Percentiles rank a stretch among this genome's conserved stretches.
Evolutionary conservation across 1,140 invertebrate species (phyloP).

Genomic region (Ceratina calcarata): DNA sequence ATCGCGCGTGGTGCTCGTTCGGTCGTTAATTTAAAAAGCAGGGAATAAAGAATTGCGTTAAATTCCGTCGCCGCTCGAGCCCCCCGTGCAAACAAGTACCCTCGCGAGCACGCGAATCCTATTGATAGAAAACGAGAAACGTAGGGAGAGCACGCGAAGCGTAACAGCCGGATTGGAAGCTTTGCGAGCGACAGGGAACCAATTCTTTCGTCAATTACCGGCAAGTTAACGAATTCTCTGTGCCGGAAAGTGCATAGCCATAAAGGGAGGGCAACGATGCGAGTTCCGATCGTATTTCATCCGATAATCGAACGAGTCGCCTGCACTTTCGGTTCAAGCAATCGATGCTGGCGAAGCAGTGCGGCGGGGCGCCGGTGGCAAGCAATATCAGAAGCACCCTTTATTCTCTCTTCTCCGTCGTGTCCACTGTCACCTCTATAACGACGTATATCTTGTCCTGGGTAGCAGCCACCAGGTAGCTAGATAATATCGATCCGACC

Average conservation of each 20-base stretch:
- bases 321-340: not conserved
- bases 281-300: slow-evolving; percentile 25
- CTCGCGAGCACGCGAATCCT: too few relatives aligned
- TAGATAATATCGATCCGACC: slow-evolving; percentile 8
- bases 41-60: too few relatives aligned
- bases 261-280: not conserved
- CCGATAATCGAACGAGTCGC: not conserved
- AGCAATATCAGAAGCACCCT: slow-evolving; percentile 17
- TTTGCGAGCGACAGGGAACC: not conserved
- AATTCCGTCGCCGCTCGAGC: too few relatives aligned
- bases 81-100: too few relatives aligned
- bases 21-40: too few relatives aligned
- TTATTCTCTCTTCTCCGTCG: slow-evolving; percentile 6
- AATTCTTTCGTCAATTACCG: slow-evolving; percentile 25
- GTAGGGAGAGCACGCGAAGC: not conserved
- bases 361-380: too few relatives aligned
- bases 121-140: too few relatives aligned
- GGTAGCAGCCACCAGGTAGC: too few relatives aligned
- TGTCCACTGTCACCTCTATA: not conserved
- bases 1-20: too few relatives aligned
- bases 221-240: slow-evolving; percentile 15
- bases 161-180: not conserved
- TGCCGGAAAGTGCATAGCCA: too few relatives aligned
- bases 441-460: slow-evolving; percentile 6
- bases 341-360: not conserved